These are phyloP conservation scores for Pygoscelis antarcticus DNA, from an alignment of 2,113 vertebrate genomes.

Conservation along the genomic window DNA sequence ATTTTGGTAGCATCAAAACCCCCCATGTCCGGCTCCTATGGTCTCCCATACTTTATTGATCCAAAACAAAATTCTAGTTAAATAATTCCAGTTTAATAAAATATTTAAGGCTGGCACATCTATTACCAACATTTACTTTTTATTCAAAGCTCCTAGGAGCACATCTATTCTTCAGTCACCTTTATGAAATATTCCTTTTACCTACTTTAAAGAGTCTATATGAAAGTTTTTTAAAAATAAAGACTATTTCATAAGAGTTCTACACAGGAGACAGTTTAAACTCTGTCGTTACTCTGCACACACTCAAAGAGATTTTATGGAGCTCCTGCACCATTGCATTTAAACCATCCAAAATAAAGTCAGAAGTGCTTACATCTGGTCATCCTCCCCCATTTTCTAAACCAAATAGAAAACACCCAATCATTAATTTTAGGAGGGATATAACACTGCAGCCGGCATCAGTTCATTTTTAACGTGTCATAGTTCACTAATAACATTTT, in stretches of 20 bases:
- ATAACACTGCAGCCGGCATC: fast-evolving
- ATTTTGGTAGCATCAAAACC: fast-evolving
- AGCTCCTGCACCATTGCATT: neutral
- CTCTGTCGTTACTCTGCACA: neutral
- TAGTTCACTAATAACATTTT: fast-evolving
- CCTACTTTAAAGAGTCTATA: neutral
- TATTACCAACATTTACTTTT: neutral
- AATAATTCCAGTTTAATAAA: neutral
- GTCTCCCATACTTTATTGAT: neutral
- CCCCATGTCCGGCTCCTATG: fast-evolving
- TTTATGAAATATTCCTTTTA: neutral
- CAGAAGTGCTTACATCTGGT: neutral
- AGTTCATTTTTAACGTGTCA: fast-evolving
- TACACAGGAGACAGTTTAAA: neutral
- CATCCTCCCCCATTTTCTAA: neutral
- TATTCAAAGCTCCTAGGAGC: neutral
- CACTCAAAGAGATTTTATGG: neutral
- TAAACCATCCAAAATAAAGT: neutral
- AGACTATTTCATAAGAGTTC: neutral
- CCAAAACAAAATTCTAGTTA: neutral
- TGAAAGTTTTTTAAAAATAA: neutral
- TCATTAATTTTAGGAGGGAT: neutral
- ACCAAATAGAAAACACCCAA: fast-evolving
- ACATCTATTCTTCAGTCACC: neutral
- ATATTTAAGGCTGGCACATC: neutral